phyloP scores from a whole-genome alignment of 2,888 invertebrate genomes.

The Scaeva pyrastri region DNA sequence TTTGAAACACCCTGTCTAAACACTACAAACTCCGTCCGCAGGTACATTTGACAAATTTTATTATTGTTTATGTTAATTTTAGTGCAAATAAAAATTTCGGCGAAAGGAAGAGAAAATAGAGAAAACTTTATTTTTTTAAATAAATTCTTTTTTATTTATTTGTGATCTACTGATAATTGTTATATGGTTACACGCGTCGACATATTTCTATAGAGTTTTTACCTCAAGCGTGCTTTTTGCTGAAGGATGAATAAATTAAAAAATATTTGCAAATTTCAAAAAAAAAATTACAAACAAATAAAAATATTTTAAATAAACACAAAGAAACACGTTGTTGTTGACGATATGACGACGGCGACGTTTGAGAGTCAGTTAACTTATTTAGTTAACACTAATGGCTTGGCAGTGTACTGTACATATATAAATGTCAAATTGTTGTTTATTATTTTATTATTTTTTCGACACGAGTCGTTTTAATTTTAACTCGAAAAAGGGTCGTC shows the following conservation, averaged over 20 bases:
- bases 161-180: background rate
- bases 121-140: slow-evolving; percentile 17
- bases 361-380: background rate
- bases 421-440: slow-evolving; percentile 9
- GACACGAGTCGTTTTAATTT: slow-evolving; percentile 28
- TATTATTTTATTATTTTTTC: slow-evolving; percentile 13
- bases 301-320: slow-evolving; percentile 11
- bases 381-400: background rate
- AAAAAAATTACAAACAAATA: slow-evolving; percentile 37
- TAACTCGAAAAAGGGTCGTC: slow-evolving; percentile 50
- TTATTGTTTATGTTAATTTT: slow-evolving; percentile 20
- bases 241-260: slow-evolving; percentile 45
- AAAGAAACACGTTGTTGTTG: slow-evolving; percentile 22
- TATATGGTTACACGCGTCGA: slow-evolving; percentile 14
- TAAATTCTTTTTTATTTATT: background rate
- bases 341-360: too few species aligned
- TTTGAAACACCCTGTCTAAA: background rate
- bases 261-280: slow-evolving; percentile 8
- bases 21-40: too few species aligned
- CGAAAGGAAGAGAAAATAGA: slow-evolving; percentile 38
- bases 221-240: slow-evolving; percentile 9
- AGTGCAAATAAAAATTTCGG: slow-evolving; percentile 11
- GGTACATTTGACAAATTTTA: background rate
- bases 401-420: background rate
- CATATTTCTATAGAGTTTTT: slow-evolving; percentile 21